Conservation (phyloP, 2,113 vertebrate species). For the Nematolebias whitei region DNA sequence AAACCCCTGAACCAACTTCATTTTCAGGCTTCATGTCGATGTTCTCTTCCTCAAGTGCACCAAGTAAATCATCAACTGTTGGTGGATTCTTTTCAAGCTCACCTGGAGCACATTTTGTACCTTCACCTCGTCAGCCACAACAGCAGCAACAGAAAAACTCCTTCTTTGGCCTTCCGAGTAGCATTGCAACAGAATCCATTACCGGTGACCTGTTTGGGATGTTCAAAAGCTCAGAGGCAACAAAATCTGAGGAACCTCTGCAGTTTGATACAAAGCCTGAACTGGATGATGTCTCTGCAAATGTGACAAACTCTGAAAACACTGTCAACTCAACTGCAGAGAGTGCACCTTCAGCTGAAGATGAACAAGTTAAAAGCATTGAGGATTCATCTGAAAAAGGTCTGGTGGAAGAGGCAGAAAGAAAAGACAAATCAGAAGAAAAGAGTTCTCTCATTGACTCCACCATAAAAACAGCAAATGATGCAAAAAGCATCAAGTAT, state of each 20-base stretch:
- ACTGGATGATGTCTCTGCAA: slow-evolving; percentile 27
- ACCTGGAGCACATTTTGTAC: slow-evolving; percentile 77
- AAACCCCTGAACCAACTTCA: slow-evolving; percentile 78
- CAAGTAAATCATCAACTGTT: slow-evolving; percentile 80
- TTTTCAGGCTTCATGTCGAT: slow-evolving; percentile 95
- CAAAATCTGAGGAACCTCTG: slow-evolving; percentile 65
- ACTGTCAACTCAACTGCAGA: slow-evolving; percentile 44
- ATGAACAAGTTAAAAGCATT: slow-evolving; percentile 15
- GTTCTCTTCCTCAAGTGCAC: slow-evolving; percentile 80
- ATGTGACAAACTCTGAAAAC: slow-evolving; percentile 18
- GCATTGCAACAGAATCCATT: slow-evolving; percentile 79
- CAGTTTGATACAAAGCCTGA: slow-evolving; percentile 13
- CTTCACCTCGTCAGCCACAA: slow-evolving; percentile 63
- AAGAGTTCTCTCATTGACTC: slow-evolving; percentile 28
- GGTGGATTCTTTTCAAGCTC: slow-evolving; percentile 85
- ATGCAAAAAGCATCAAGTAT: slow-evolving; percentile 4
- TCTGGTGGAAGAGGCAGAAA: slow-evolving; percentile 48
- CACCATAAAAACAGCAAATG: slow-evolving; percentile 1
- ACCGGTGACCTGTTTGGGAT: slow-evolving; percentile 86
- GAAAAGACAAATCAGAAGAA: slow-evolving; percentile 50
- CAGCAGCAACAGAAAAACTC: slow-evolving; percentile 83
- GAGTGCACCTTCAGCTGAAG: slow-evolving; percentile 21
- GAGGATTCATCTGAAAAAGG: slow-evolving; percentile 48
- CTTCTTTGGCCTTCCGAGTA: slow-evolving; percentile 84
- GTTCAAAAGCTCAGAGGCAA: slow-evolving; percentile 80